These are phyloP conservation scores for Ptychoptera contaminata DNA, from an alignment of 2,888 invertebrate genomes.

Conservation along the genomic window DNA sequence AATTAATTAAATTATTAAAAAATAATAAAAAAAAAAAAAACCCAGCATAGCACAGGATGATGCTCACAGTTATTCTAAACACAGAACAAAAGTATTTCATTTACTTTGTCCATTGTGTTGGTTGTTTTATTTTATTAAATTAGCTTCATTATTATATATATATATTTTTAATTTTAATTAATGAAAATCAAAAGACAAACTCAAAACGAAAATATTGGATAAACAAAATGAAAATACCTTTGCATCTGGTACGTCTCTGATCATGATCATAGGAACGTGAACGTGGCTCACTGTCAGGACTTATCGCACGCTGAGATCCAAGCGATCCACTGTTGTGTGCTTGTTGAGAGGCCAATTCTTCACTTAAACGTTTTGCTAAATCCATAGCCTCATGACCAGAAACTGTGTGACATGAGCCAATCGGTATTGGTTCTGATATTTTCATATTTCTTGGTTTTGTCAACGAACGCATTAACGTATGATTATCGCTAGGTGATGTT, in stretches of 20 bases:
- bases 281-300: conserved; percentile 41
- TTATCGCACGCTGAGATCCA: conserved; percentile 28
- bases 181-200: conserved; percentile 15
- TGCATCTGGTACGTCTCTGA: conserved; percentile 33
- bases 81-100: no score
- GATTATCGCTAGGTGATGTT: conserved; percentile 13
- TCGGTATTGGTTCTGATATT: conserved; percentile 60
- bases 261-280: conserved; percentile 55
- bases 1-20: conserved; percentile 4
- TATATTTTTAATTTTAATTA: background rate
- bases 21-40: background rate
- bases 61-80: no score
- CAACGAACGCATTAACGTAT: conserved; percentile 22
- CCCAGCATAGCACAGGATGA: conserved; percentile 2
- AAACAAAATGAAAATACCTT: conserved; percentile 18
- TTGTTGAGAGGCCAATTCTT: conserved; percentile 36
- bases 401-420: conserved; percentile 50
- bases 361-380: conserved; percentile 51
- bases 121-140: background rate
- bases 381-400: conserved; percentile 67
- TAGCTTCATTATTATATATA: conserved; percentile 10
- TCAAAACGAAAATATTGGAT: conserved; percentile 24
- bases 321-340: conserved; percentile 18
- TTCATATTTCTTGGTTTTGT: conserved; percentile 32
- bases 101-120: no score